A percentile compares a stretch with the other conserved stretches of the same genome.
Conservation (phyloP, 2,888 invertebrate species). For the Tineola bisselliella region DNA sequence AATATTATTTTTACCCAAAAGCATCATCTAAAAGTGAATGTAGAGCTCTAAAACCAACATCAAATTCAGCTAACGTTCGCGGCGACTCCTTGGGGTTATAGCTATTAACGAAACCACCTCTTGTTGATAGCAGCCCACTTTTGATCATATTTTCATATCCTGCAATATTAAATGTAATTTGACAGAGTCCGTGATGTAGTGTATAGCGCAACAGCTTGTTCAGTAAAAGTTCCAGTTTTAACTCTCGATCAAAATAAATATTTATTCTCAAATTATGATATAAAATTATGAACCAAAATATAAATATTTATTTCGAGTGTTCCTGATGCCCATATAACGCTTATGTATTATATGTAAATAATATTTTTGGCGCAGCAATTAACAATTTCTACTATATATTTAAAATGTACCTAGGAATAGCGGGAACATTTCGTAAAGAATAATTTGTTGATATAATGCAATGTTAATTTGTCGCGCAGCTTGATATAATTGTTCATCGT, state of each 20-base stretch:
- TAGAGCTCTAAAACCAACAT: conserved; percentile 4
- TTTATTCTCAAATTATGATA: no score
- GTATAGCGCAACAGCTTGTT: no score
- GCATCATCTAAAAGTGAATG: conserved; percentile 12
- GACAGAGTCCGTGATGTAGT: no score
- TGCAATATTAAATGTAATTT: neutral
- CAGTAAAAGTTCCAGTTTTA: no score
- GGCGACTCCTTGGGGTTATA: conserved; percentile 11
- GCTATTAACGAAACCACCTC: neutral
- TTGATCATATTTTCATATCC: conserved; percentile 9
- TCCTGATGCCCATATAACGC: no score
- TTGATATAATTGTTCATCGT: conserved; percentile 10
- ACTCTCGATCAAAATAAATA: no score
- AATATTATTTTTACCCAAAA: conserved; percentile 11
- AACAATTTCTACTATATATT: no score
- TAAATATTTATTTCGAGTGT: no score
- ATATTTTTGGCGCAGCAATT: no score
- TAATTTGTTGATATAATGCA: conserved; percentile 9
- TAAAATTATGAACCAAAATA: no score
- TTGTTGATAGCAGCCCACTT: neutral
- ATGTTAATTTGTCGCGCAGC: conserved; percentile 8
- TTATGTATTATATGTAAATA: no score
- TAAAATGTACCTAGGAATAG: neutral
- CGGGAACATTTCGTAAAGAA: conserved; percentile 12
- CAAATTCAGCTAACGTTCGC: conserved; percentile 12